phyloP scores from a whole-genome alignment of 1,140 invertebrate genomes.

The Aphelenchoides besseyi region DNA sequence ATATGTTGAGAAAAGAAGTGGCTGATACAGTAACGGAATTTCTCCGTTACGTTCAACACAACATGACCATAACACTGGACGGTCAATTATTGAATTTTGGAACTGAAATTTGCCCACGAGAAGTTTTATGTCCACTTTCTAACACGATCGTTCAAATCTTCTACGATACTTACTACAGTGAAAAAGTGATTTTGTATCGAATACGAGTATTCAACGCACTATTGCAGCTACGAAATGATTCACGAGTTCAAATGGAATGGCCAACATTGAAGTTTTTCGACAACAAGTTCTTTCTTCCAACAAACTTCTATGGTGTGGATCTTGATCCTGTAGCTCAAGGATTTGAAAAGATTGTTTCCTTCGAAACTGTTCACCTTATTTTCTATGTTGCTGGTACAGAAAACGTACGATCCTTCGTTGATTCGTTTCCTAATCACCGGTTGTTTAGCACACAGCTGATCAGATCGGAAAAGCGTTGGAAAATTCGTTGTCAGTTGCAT shows the following conservation, averaged over 20 bases:
- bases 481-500: constrained; percentile 35
- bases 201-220: neutral
- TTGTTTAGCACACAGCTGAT: constrained; percentile 50
- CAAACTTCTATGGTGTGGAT: constrained; percentile 61
- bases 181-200: constrained; percentile 46
- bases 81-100: constrained; percentile 53
- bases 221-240: constrained; percentile 55
- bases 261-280: constrained; percentile 61
- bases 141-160: constrained; percentile 57
- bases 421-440: neutral
- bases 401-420: constrained; percentile 23
- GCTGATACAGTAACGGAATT: constrained; percentile 42
- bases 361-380: constrained; percentile 52
- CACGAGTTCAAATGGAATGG: constrained; percentile 52
- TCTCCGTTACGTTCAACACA: constrained; percentile 49
- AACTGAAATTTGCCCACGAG: constrained; percentile 48
- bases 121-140: constrained; percentile 47
- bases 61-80: constrained; percentile 53
- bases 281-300: constrained; percentile 59
- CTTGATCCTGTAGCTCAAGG: constrained; percentile 30
- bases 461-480: constrained; percentile 53
- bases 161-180: constrained; percentile 57
- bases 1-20: constrained; percentile 51
- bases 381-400: constrained; percentile 51
- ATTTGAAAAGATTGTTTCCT: constrained; percentile 44